Percentiles rank a stretch among this genome's conserved stretches.
Evolutionary conservation across 2,113 vertebrate species (phyloP).

Genomic region (Chaenogobius annularis): DNA sequence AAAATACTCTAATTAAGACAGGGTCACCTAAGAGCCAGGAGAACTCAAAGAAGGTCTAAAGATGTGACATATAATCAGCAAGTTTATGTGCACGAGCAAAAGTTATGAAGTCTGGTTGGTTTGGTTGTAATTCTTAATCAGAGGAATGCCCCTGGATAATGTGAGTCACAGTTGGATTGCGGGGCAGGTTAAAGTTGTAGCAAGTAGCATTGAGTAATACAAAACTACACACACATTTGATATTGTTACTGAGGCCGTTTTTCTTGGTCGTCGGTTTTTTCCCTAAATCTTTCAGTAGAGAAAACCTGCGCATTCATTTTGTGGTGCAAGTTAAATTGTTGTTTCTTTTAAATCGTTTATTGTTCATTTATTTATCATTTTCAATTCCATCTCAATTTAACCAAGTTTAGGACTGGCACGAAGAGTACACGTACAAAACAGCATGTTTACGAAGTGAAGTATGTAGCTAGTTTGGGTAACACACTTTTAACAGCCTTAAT

Average conservation of each 20-base stretch:
- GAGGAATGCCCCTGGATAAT: not conserved
- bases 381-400: not conserved
- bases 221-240: not conserved
- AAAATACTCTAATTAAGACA: not conserved
- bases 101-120: not conserved
- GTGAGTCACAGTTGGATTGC: not conserved
- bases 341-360: too few species aligned
- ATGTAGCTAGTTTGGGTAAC: too few species aligned
- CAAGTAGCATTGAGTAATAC: not conserved
- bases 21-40: conserved; percentile 35
- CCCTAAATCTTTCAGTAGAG: too few species aligned
- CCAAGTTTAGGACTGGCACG: not conserved
- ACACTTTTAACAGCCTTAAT: too few species aligned
- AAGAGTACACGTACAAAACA: not conserved
- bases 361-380: too few species aligned
- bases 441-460: too few species aligned
- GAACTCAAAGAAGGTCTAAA: conserved; percentile 24
- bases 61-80: conserved; percentile 19
- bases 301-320: too few species aligned
- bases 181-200: not conserved
- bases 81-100: not conserved
- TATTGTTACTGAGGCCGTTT: not conserved
- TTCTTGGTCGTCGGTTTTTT: not conserved
- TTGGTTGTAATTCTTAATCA: not conserved
- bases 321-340: too few species aligned